Evolutionary conservation across 2,113 vertebrate species (phyloP).

Genomic region (Heptranchias perlo): DNA sequence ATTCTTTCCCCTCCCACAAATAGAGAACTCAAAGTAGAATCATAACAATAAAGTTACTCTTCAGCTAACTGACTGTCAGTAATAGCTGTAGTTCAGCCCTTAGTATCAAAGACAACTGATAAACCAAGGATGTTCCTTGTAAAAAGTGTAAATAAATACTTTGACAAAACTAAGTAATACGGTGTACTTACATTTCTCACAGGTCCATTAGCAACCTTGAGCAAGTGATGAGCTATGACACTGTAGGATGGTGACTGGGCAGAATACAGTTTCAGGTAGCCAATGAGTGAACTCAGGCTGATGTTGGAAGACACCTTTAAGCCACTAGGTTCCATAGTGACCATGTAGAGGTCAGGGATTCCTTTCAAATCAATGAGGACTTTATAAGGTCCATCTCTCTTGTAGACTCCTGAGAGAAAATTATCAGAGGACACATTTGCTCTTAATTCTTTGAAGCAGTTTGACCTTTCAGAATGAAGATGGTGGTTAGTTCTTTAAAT

Average conservation of each 20-base stretch:
- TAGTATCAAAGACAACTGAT: neutral
- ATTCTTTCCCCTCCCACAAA: neutral
- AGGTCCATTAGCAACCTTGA: conserved; percentile 37
- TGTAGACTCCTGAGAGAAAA: conserved; percentile 38
- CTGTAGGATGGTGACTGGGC: conserved; percentile 21
- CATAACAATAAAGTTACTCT: too few species aligned
- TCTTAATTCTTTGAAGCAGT: neutral
- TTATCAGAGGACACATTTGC: neutral
- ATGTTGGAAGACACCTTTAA: conserved; percentile 34
- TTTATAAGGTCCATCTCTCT: conserved; percentile 37
- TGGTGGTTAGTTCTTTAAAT: neutral
- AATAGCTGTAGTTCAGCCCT: neutral
- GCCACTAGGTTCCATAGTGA: conserved; percentile 7
- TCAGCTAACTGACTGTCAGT: neutral
- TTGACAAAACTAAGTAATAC: neutral
- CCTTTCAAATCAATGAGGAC: conserved; percentile 35
- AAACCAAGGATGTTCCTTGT: neutral
- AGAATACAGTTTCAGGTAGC: conserved; percentile 28
- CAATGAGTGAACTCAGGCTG: conserved; percentile 34
- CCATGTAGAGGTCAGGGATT: conserved; percentile 34
- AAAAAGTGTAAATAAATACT: neutral
- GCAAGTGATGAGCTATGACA: conserved; percentile 23
- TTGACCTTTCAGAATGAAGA: neutral
- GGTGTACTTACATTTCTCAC: conserved; percentile 40
- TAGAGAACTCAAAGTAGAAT: neutral